Evolutionary conservation across 2,113 vertebrate species (phyloP).

Genomic region (Megaceryle torquata): DNA sequence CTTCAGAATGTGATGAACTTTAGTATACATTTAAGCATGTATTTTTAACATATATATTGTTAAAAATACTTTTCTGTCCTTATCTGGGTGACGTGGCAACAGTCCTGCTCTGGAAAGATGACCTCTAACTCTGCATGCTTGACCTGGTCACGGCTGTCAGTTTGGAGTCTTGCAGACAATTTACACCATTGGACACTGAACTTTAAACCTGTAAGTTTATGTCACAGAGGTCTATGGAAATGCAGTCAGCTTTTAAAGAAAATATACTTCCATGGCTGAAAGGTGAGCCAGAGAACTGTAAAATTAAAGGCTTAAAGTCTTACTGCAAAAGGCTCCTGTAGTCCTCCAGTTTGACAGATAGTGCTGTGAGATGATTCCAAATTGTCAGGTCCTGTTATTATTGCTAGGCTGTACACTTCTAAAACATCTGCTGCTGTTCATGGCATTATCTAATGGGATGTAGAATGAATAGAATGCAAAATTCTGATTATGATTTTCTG

Average conservation of each 20-base stretch:
- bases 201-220: background rate
- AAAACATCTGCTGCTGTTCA: background rate
- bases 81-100: background rate
- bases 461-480: background rate
- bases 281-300: background rate
- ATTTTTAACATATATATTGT: background rate
- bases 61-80: background rate
- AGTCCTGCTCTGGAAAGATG: background rate
- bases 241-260: background rate
- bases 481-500: background rate
- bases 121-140: background rate
- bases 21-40: background rate
- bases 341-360: background rate
- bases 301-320: background rate
- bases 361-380: background rate
- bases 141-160: background rate
- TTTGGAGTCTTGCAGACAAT: background rate
- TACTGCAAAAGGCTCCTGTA: background rate
- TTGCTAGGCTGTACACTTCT: background rate
- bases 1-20: background rate
- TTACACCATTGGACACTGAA: background rate
- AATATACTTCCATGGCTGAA: background rate
- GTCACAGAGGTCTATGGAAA: background rate
- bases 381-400: background rate
- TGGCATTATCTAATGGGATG: background rate